A percentile compares a stretch with the other conserved stretches of the same genome.
These are phyloP conservation scores for Caenorhabditis latens DNA, from an alignment of 1,140 invertebrate genomes.

Conservation along the genomic window DNA sequence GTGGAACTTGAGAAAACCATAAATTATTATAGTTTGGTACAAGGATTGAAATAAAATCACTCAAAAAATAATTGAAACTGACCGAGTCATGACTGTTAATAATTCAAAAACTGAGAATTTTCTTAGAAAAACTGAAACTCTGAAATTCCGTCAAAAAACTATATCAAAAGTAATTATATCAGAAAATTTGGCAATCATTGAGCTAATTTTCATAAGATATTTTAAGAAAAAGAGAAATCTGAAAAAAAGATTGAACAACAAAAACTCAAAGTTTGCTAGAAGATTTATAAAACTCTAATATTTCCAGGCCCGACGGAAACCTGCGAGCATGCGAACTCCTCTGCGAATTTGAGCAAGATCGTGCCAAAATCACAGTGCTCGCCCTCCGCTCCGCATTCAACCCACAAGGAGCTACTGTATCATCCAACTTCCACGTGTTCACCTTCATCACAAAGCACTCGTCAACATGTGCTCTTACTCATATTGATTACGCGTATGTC, in stretches of 20 bases:
- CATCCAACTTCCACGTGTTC: slow-evolving; percentile 57
- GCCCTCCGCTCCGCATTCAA: slow-evolving; percentile 58
- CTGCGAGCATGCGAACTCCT: slow-evolving; percentile 59
- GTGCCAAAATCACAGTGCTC: slow-evolving; percentile 52
- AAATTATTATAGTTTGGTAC: too few relatives aligned
- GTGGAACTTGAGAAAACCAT: not conserved
- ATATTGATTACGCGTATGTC: slow-evolving; percentile 62
- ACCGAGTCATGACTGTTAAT: too few relatives aligned
- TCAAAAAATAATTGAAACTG: too few relatives aligned
- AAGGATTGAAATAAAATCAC: too few relatives aligned
- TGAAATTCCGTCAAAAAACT: too few relatives aligned
- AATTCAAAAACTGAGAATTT: too few relatives aligned
- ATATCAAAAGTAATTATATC: too few relatives aligned
- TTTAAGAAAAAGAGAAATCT: too few relatives aligned
- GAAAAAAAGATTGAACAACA: too few relatives aligned
- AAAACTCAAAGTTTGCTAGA: not conserved
- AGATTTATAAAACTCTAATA: not conserved
- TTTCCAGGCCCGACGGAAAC: slow-evolving; percentile 26
- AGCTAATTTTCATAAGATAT: too few relatives aligned
- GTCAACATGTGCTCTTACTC: slow-evolving; percentile 58
- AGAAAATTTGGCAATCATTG: too few relatives aligned
- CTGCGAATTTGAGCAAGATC: slow-evolving; percentile 61
- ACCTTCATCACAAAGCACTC: slow-evolving; percentile 65
- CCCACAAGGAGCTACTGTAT: not conserved
- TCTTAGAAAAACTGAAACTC: too few relatives aligned